phyloP scores from a whole-genome alignment of 2,113 vertebrate genomes.

The Thamnaconus septentrionalis region DNA sequence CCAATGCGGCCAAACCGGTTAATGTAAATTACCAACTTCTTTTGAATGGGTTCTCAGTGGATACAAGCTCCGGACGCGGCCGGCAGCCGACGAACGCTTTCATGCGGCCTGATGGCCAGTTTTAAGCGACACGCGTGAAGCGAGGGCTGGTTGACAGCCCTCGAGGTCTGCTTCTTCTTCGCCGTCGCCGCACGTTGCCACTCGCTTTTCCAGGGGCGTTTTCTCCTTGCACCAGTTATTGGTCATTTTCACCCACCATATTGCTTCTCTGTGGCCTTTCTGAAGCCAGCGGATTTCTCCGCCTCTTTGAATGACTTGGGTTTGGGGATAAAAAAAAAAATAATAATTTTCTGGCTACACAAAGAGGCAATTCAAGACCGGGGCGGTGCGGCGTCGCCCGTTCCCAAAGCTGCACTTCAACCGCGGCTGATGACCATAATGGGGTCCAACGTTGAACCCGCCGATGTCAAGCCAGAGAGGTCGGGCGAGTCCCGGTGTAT shows the following conservation, averaged over 20 bases:
- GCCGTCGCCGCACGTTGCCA: no score
- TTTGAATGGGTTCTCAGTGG: no score
- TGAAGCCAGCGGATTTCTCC: neutral
- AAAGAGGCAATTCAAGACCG: conserved; percentile 2
- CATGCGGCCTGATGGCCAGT: no score
- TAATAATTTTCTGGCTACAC: conserved; percentile 12
- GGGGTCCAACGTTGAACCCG: conserved; percentile 27
- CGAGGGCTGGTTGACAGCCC: no score
- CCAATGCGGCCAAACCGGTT: no score
- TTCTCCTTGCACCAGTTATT: neutral
- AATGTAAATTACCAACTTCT: no score
- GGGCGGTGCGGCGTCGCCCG: conserved; percentile 9
- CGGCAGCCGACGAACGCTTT: no score
- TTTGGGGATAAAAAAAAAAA: neutral
- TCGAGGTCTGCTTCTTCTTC: no score
- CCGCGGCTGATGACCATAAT: conserved; percentile 30
- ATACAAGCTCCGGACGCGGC: no score
- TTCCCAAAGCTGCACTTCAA: conserved; percentile 45
- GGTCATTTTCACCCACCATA: conserved; percentile 5
- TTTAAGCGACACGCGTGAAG: no score
- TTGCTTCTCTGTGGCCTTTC: conserved; percentile 23
- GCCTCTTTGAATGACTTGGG: conserved; percentile 16
- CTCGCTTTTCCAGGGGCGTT: no score
- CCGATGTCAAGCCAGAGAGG: conserved; percentile 62
- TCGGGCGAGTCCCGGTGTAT: conserved; percentile 59